Percentiles rank a stretch among this genome's conserved stretches.
phyloP scores from a whole-genome alignment of 1,140 invertebrate species.

The Steinernema feltiae region DNA sequence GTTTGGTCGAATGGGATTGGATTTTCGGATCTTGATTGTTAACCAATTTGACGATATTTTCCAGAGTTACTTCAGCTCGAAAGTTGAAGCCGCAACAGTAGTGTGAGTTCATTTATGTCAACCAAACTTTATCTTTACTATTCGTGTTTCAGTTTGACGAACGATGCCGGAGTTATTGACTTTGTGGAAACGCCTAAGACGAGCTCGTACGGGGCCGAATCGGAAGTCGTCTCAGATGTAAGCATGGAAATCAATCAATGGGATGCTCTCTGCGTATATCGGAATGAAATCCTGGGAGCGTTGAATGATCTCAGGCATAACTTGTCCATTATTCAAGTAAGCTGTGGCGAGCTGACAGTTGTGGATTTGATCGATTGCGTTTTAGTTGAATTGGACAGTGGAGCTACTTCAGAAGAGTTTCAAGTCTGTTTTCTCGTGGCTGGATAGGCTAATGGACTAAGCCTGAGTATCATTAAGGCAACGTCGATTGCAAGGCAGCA shows the following conservation, averaged over 20 bases:
- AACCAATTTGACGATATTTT: conserved; percentile 41
- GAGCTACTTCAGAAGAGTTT: background rate
- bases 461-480: too few relatives aligned
- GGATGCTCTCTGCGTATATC: conserved; percentile 55
- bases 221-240: conserved; percentile 42
- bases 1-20: conserved; percentile 57
- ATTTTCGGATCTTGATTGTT: conserved; percentile 50
- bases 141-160: background rate
- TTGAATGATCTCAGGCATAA: conserved; percentile 51
- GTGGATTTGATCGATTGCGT: background rate
- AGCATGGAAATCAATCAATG: conserved; percentile 51
- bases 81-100: conserved; percentile 33
- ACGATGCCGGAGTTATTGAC: conserved; percentile 4
- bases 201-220: conserved; percentile 27
- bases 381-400: background rate
- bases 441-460: background rate
- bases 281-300: conserved; percentile 45
- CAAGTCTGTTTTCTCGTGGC: background rate
- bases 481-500: too few relatives aligned
- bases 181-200: conserved; percentile 30
- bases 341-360: too few relatives aligned
- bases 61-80: conserved; percentile 35
- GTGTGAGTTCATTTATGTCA: conserved; percentile 18
- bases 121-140: conserved; percentile 7
- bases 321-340: conserved; percentile 44